Evolutionary conservation across 35 echinoderm and acorn worm genomes (phyloP).

Genomic region (Ptychodera flava): DNA sequence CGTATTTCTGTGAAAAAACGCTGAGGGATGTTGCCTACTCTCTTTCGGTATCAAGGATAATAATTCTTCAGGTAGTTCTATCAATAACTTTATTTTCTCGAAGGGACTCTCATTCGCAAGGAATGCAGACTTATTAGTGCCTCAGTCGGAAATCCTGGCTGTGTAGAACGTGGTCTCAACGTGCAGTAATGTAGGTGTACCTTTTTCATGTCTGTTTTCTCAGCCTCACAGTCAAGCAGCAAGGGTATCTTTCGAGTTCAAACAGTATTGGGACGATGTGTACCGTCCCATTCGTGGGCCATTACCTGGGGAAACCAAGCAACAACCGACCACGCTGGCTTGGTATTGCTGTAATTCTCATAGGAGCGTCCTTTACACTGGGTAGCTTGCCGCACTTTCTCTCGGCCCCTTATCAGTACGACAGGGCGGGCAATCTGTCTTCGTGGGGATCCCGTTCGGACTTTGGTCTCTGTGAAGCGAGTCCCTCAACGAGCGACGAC

Average conservation of each 20-base stretch:
- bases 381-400: not conserved
- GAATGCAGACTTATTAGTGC: not conserved
- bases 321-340: not conserved
- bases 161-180: not conserved
- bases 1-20: no score
- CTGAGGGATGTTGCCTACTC: not conserved
- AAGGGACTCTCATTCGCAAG: no score
- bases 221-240: not conserved
- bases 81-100: no score
- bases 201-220: not conserved
- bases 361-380: not conserved
- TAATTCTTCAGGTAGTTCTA: no score
- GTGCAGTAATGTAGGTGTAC: not conserved
- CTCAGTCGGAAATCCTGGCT: not conserved
- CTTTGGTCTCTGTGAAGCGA: not conserved
- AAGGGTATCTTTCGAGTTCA: not conserved
- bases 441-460: not conserved
- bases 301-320: not conserved
- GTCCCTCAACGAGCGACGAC: not conserved
- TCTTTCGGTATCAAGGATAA: not conserved
- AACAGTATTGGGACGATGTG: not conserved
- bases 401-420: not conserved
- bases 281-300: not conserved
- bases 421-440: not conserved
- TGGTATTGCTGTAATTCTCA: not conserved